These are phyloP conservation scores for Grapholita molesta DNA, from an alignment of 1,140 invertebrate genomes.

Conservation along the genomic window DNA sequence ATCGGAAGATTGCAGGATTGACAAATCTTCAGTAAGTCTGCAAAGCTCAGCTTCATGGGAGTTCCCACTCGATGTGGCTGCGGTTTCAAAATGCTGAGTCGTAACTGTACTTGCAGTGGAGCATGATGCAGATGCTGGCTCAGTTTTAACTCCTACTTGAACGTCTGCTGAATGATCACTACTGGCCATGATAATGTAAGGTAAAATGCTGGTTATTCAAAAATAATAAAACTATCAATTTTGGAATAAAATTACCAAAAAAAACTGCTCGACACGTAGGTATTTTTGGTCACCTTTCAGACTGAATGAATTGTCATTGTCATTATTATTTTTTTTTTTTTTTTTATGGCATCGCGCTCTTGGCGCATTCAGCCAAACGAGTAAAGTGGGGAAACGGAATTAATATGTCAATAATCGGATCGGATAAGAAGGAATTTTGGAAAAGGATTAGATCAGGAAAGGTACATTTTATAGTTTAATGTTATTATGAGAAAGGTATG, in stretches of 20 bases:
- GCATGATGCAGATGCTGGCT: neutral
- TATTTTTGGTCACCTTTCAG: slow-evolving; percentile 8
- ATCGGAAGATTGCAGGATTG: neutral
- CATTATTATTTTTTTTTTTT: too few species aligned
- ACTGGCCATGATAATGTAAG: neutral
- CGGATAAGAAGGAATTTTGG: too few species aligned
- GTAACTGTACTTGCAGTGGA: neutral
- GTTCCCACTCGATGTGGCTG: neutral
- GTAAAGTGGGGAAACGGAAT: too few species aligned
- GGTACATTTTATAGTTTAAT: too few species aligned
- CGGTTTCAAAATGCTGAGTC: neutral
- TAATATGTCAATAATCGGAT: too few species aligned
- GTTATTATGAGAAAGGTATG: too few species aligned
- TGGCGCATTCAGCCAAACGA: too few species aligned
- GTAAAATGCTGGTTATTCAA: neutral
- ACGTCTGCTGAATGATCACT: slow-evolving; percentile 2
- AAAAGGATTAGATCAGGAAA: too few species aligned
- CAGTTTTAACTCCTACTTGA: neutral
- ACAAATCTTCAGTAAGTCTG: neutral
- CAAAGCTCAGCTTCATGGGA: neutral
- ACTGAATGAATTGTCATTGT: neutral
- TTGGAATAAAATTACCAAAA: neutral
- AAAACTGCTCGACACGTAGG: slow-evolving; percentile 7
- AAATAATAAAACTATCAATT: neutral
- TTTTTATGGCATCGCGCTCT: too few species aligned